Base-by-base conservation (phyloP, 2,797 vertebrate species). In the Neoniphon sammara region DNA sequence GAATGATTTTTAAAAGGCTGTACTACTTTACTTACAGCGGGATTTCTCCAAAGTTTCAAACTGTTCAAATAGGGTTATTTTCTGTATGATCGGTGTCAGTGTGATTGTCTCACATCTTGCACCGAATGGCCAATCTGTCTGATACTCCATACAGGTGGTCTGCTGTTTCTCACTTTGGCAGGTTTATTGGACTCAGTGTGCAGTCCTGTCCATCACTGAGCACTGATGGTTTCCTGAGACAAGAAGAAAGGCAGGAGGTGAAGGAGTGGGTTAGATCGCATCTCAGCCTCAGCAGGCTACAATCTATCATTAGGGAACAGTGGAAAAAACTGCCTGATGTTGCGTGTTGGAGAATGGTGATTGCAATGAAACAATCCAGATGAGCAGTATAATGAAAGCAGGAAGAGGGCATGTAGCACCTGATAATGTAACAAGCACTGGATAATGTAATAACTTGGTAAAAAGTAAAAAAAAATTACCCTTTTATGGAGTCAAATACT, bases 141-240 rank as follows among this genome's bases (percentile, higher is more conserved):
- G 47, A 34, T 30, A 9, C 27, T 21, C 72, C 4, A 4, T 70
- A 18, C 66, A 78, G 73, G 77, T 82, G 75, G 73, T 79, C 79
- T 81, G 71, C 10, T 65, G 44, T 77, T 80, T 81, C n/a, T 76
- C 59, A 12, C 53, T 77, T n/a, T 76, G 72, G 64, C 73, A 83
- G 75, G 20, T 83, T 81, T 78, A 77, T 70, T 80, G 70, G 59
- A 27, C 65, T 73, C 25, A 30, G 65, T 62, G 67, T 84, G 67
- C 65, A 72, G 66, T 71, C 27, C 52, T 63, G 66, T 73, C 77
- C 49, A 47, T 78, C 81, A 69, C 52, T 56, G 63, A 67, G 44
- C 47, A 6, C 44, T 66, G 66, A 58, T 49, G 46, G 15, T 55
- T 52, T 14, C 11, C n/a, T 72, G 10, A 36, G 55, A 23, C 7